phyloP scores from a whole-genome alignment of 2,888 invertebrate species.

The Drosophila cyrtoloma region DNA sequence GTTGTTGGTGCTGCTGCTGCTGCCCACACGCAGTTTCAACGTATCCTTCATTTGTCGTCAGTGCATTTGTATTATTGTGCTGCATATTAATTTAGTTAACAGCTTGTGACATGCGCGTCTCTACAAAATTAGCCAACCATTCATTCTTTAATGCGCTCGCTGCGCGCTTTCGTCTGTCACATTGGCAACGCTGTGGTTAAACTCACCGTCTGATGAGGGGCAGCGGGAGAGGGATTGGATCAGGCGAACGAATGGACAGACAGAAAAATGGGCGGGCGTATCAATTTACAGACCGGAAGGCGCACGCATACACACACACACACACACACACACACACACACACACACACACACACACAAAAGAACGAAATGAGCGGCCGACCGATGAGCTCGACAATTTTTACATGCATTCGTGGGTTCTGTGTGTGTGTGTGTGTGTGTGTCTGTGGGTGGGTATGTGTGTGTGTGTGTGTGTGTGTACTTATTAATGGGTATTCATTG shows the following conservation, averaged over 20 bases:
- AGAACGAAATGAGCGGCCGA: slow-evolving; percentile 22
- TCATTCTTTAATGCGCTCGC: slow-evolving; percentile 49
- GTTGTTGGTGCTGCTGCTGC: slow-evolving; percentile 27
- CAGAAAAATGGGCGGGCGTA: slow-evolving; percentile 60
- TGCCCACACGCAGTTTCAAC: slow-evolving; percentile 18
- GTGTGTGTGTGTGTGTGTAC: slow-evolving; percentile 50
- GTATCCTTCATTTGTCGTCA: slow-evolving; percentile 57
- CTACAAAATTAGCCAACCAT: slow-evolving; percentile 77
- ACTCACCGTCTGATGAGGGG: not conserved
- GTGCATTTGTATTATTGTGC: slow-evolving; percentile 62
- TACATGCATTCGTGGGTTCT: slow-evolving; percentile 21
- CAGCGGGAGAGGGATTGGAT: not conserved
- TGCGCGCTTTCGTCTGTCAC: slow-evolving; percentile 37
- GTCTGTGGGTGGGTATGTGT: slow-evolving; percentile 8
- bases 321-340: not conserved
- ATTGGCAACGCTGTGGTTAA: slow-evolving; percentile 5
- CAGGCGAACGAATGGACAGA: slow-evolving; percentile 27
- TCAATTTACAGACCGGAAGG: slow-evolving; percentile 78
- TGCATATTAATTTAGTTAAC: slow-evolving; percentile 78
- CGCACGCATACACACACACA: slow-evolving; percentile 41
- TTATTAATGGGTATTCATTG: slow-evolving; percentile 83
- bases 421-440: slow-evolving; percentile 28
- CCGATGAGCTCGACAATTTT: slow-evolving; percentile 41
- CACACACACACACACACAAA: slow-evolving; percentile 14
- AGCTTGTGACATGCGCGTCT: slow-evolving; percentile 62